Conservation (phyloP, 2,888 invertebrate species). For the Tinea trinotella region DNA sequence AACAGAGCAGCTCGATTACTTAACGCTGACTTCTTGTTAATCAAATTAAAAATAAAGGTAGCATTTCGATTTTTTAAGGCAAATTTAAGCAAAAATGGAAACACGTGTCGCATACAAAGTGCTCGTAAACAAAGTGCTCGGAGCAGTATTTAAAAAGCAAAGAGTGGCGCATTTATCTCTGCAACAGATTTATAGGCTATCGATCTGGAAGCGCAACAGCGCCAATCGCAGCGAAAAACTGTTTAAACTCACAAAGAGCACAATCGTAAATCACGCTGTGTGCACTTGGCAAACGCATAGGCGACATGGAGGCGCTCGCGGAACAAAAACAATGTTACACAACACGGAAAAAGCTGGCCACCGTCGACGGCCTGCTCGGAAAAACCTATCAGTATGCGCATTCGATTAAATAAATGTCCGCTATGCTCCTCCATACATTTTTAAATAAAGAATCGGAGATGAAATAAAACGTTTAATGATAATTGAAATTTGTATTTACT, state of each 20-base stretch:
- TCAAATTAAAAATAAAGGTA: background rate
- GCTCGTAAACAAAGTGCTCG: background rate
- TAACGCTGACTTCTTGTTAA: background rate
- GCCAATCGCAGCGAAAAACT: constrained; percentile 53
- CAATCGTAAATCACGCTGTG: constrained; percentile 56
- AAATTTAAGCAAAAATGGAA: background rate
- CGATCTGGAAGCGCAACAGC: constrained; percentile 53
- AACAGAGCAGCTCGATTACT: background rate
- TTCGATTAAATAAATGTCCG: constrained; percentile 51
- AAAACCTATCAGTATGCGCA: constrained; percentile 66
- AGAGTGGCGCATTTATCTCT: constrained; percentile 55
- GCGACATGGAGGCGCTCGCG: constrained; percentile 33
- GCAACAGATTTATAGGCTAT: constrained; percentile 63
- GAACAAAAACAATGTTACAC: constrained; percentile 53
- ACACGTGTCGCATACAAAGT: constrained; percentile 8
- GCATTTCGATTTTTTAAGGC: background rate
- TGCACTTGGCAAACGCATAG: constrained; percentile 30
- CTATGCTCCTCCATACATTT: constrained; percentile 33
- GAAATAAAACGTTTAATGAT: constrained; percentile 62
- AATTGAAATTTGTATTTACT: constrained; percentile 69
- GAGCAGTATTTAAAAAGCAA: background rate
- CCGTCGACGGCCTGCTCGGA: constrained; percentile 47
- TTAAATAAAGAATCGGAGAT: constrained; percentile 56
- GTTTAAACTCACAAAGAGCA: constrained; percentile 43
- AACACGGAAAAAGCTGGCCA: constrained; percentile 62